A percentile compares a stretch with the other conserved stretches of the same genome.
phyloP scores from a whole-genome alignment of 2,797 vertebrate genomes.

The Alcedo quadribrachys region DNA sequence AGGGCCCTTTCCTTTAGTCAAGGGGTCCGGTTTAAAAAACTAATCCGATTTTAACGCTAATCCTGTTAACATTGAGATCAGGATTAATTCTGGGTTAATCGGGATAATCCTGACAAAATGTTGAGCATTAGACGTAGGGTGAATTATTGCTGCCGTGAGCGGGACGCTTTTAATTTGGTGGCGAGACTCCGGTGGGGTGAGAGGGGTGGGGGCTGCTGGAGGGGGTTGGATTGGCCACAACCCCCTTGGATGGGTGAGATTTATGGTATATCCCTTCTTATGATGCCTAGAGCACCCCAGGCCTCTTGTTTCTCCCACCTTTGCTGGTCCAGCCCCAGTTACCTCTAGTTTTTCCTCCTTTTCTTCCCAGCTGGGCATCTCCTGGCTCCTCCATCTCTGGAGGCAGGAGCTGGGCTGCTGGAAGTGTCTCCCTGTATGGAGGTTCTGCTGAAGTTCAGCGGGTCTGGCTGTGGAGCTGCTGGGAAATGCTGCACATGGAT shows the following conservation, averaged over 20 bases:
- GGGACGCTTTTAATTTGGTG: not conserved
- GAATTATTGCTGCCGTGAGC: conserved; percentile 47
- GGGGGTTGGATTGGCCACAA: not conserved
- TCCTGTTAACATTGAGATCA: conserved; percentile 71
- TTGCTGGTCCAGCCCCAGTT: not conserved
- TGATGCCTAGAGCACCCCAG: not conserved
- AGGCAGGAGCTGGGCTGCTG: not conserved
- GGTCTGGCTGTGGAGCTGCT: not conserved
- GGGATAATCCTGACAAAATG: conserved; percentile 75
- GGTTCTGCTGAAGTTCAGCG: not conserved
- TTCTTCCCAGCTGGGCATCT: not conserved
- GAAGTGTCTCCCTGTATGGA: rapidly evolving
- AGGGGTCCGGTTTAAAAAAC: conserved; percentile 36
- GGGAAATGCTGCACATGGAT: rapidly evolving
- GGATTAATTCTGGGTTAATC: conserved; percentile 77
- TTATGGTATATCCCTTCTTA: rapidly evolving
- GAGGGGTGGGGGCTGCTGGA: not conserved
- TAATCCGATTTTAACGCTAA: conserved; percentile 71
- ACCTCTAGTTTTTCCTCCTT: not conserved
- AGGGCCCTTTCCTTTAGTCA: not conserved
- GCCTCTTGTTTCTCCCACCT: not conserved
- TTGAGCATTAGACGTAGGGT: conserved; percentile 19
- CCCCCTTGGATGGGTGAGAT: not conserved
- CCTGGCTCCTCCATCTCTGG: rapidly evolving
- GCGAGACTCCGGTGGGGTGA: not conserved